Base-by-base conservation (phyloP, 2,113 vertebrate genomes). In the Heloderma charlesbogerti region DNA sequence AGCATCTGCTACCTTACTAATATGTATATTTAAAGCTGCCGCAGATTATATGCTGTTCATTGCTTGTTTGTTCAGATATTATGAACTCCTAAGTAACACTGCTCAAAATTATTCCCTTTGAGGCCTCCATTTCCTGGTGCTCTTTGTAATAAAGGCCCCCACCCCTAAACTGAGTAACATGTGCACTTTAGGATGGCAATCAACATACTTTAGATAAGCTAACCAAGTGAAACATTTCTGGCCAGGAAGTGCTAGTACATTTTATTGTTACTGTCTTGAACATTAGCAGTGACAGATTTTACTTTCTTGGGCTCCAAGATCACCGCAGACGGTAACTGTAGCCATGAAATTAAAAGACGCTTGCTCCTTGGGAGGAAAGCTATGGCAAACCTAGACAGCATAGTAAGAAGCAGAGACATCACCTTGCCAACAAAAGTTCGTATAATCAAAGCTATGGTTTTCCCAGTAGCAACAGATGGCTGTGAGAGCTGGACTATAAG, bases 1-100 rank as follows among this genome's bases (percentile, higher is more conserved):
- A 95, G 96, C 97, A 97, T 97, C 96, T 97, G 96, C 93, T 97
- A 63, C 94, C 94, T 97, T 96, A 95, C 96, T 95, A 95, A 95
- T 92, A 97, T 84, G 94, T 96, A 93, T 95, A 96, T 94, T 97
- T 96, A 97, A 97, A 95, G 90, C 92, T 1, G 25, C 88, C 88
- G 89, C 75, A 96, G 96, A 97, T 96, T 95, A 95, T 91, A 96
- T 87, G 91, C 86, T 94, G 43, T 54, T 96, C 93, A 82, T 29
- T 95, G 94, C 84, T 92, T 96, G 93, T 96, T 97, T 97, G 94
- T 94, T 97, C 95, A 95, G 88, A 92, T 92, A 96, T 91, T 91
- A 97, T 1, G 72, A 89, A 93, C 85, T 93, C 15, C 1, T 89
- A 94, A 93, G 91, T 15, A 93, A 90, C 85, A 94, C 89, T 94